Conservation (phyloP, 1,140 invertebrate genomes). For the Lamellibrachia luymesi region DNA sequence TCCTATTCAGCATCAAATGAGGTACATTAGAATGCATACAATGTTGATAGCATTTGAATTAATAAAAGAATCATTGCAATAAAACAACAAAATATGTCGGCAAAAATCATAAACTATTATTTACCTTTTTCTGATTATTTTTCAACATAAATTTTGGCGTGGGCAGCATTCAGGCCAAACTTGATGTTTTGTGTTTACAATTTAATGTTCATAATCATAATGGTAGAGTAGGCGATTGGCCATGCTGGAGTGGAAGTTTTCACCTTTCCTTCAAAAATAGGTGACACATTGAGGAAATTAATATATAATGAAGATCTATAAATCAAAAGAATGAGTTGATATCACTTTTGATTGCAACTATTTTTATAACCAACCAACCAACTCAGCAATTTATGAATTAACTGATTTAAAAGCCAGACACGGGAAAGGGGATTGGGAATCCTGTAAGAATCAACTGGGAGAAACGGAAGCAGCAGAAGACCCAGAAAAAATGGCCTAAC, state of each 20-base stretch:
- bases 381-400: too few species aligned
- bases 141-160: neutral
- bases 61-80: too few species aligned
- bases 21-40: too few species aligned
- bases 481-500: neutral
- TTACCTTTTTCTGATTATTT: too few species aligned
- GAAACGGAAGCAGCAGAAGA: neutral
- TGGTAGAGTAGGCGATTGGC: too few species aligned
- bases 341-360: neutral
- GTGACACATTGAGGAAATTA: neutral
- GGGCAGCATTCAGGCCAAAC: neutral
- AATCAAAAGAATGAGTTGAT: neutral
- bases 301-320: neutral
- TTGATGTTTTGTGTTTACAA: neutral
- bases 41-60: too few species aligned
- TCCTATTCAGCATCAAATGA: too few species aligned
- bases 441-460: neutral
- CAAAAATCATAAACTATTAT: too few species aligned
- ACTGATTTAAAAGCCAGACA: neutral
- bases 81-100: too few species aligned
- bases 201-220: too few species aligned
- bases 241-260: too few species aligned
- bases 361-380: neutral
- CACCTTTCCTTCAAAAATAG: too few species aligned
- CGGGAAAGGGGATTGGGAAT: neutral